phyloP scores from a whole-genome alignment of 2,797 vertebrate species.

The Rhinatrema bivittatum region DNA sequence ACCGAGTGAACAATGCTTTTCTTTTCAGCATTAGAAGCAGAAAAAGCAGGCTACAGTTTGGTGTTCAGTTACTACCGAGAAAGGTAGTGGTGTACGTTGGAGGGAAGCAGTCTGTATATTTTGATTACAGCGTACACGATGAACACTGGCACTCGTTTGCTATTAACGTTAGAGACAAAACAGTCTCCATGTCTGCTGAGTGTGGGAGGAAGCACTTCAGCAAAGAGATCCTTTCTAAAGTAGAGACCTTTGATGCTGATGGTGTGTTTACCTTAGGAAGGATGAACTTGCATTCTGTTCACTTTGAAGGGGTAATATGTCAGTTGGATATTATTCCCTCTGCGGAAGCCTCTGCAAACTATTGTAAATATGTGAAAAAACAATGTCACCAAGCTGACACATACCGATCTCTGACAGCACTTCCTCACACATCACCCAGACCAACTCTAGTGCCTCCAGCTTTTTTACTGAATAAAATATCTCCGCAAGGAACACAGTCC shows the following conservation, averaged over 20 bases:
- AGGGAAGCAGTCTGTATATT: constrained; percentile 72
- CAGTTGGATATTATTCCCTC: constrained; percentile 89
- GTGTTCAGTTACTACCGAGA: constrained; percentile 81
- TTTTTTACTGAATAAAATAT: constrained; percentile 1
- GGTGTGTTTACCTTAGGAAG: constrained; percentile 80
- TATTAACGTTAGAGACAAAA: constrained; percentile 59
- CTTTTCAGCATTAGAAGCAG: constrained; percentile 83
- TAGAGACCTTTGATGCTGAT: constrained; percentile 56
- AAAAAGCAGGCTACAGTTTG: constrained; percentile 77
- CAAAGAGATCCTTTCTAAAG: constrained; percentile 59
- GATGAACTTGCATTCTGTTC: constrained; percentile 73
- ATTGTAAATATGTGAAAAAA: constrained; percentile 82
- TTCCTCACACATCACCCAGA: constrained; percentile 10
- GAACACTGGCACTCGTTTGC: constrained; percentile 79
- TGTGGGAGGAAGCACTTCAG: constrained; percentile 74
- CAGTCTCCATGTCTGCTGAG: constrained; percentile 69
- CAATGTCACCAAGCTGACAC: constrained; percentile 80
- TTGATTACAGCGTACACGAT: constrained; percentile 77
- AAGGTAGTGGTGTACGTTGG: constrained; percentile 76
- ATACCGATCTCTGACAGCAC: constrained; percentile 54
- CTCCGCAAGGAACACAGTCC: constrained; percentile 17
- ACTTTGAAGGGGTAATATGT: constrained; percentile 82
- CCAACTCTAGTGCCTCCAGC: background rate
- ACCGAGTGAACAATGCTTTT: constrained; percentile 84
- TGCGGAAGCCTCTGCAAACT: constrained; percentile 74